These are phyloP conservation scores for Psilopogon haemacephalus DNA, from an alignment of 2,113 vertebrate genomes.

Conservation along the genomic window DNA sequence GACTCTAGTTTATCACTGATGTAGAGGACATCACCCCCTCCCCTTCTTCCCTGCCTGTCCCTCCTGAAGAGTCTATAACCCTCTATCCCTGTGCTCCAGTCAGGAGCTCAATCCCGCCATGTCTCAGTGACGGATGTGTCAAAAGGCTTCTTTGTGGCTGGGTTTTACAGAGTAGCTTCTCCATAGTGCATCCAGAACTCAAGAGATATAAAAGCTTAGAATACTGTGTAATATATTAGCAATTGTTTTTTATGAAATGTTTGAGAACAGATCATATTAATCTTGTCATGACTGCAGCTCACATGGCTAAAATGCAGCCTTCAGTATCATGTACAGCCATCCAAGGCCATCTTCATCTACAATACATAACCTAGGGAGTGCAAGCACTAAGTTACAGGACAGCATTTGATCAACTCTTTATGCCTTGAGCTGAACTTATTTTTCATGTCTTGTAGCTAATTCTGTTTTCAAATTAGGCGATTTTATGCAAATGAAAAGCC, in stretches of 20 bases:
- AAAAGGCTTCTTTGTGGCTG: not conserved
- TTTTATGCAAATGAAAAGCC: not conserved
- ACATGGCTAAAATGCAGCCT: not conserved
- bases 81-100: too few relatives aligned
- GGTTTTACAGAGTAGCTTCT: not conserved
- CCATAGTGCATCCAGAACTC: not conserved
- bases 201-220: not conserved
- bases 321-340: not conserved
- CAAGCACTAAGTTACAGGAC: not conserved
- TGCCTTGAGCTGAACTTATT: not conserved
- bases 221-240: not conserved
- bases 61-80: too few relatives aligned
- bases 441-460: not conserved
- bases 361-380: not conserved
- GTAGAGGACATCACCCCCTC: too few relatives aligned
- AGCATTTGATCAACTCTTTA: not conserved
- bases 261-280: not conserved
- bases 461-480: not conserved
- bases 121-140: too few relatives aligned
- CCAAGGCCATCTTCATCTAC: not conserved
- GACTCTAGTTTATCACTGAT: too few relatives aligned
- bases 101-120: too few relatives aligned
- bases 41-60: too few relatives aligned
- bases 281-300: not conserved
- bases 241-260: not conserved